Evolutionary conservation across 2,113 vertebrate genomes (phyloP).

Genomic region (Gavia stellata): DNA sequence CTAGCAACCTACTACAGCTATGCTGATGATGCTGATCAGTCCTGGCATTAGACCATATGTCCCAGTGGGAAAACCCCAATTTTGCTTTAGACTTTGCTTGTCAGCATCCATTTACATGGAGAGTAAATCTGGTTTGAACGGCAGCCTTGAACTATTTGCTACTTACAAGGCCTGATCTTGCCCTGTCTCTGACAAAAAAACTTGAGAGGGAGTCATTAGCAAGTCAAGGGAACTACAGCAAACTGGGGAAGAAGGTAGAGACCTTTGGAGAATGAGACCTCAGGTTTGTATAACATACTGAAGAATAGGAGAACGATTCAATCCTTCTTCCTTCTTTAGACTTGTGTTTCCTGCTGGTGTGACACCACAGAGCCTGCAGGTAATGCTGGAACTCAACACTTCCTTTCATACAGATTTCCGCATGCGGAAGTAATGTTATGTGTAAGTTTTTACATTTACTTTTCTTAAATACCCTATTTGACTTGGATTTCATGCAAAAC

Average conservation of each 20-base stretch:
- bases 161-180: background rate
- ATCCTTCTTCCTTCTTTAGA: background rate
- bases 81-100: background rate
- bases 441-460: background rate
- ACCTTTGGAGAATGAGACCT: background rate
- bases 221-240: background rate
- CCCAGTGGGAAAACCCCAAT: background rate
- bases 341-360: background rate
- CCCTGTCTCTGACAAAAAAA: background rate
- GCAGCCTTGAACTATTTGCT: background rate
- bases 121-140: background rate
- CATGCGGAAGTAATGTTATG: background rate
- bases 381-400: background rate
- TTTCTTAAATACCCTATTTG: background rate
- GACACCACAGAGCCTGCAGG: background rate
- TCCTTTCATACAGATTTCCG: background rate
- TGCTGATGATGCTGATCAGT: background rate
- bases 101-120: background rate
- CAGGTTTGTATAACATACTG: background rate
- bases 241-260: background rate
- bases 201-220: background rate
- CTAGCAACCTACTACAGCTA: background rate
- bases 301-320: rapidly evolving
- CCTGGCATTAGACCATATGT: background rate
- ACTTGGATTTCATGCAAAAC: background rate